Conservation (phyloP, 35 echinoderm and acorn worm genomes). For the Amphiura filiformis region DNA sequence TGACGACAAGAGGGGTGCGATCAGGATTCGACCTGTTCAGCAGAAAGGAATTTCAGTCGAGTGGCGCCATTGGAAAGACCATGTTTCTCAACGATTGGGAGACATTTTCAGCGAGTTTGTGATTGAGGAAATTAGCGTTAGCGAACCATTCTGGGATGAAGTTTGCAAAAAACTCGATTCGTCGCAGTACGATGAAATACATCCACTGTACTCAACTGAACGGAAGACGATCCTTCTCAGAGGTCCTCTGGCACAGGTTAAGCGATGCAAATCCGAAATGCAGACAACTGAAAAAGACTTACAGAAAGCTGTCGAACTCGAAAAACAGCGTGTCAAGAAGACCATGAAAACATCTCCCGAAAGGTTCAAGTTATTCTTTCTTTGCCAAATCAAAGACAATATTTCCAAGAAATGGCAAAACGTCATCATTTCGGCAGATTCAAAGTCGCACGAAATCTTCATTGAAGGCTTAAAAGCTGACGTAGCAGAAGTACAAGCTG, state of each 20-base stretch:
- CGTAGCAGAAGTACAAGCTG: not conserved
- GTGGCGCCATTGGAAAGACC: not conserved
- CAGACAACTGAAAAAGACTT: not conserved
- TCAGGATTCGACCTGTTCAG: not conserved
- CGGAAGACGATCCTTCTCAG: not conserved
- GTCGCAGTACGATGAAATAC: not conserved
- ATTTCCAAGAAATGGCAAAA: not conserved
- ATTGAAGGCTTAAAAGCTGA: not conserved
- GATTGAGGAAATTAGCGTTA: not conserved
- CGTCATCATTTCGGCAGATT: not conserved
- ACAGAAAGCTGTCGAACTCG: not conserved
- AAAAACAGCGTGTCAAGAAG: not conserved
- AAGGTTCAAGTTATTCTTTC: not conserved
- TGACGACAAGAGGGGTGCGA: not conserved
- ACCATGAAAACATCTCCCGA: not conserved
- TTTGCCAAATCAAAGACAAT: not conserved
- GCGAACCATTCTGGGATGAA: not conserved
- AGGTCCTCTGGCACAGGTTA: not conserved
- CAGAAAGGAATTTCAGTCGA: not conserved
- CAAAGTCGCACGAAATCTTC: not conserved
- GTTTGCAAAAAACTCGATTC: not conserved
- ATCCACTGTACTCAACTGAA: not conserved
- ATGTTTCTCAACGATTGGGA: not conserved
- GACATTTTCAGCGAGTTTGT: not conserved
- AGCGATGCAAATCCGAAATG: not conserved